Evolutionary conservation across 2,113 vertebrate species (phyloP), one percentile per base, ranked within the genome.

Genomic region (Fregetta grallaria): DNA sequence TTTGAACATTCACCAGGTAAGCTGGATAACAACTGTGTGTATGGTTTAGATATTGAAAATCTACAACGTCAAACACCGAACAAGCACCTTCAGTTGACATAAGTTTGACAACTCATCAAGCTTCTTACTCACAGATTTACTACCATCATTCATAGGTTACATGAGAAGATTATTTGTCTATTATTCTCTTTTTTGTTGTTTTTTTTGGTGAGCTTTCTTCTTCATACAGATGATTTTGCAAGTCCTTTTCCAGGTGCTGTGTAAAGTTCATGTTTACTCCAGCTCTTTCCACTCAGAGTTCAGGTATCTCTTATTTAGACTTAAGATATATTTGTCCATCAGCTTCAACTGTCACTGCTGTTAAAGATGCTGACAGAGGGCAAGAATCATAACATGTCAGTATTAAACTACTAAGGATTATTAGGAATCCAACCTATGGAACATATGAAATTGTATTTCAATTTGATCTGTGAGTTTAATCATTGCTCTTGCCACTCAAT

Each of bases 401-500:
- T 72, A 79, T 62, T 86, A 88, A 79, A 75, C 85, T 83, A 61
- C 63, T 78, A 36, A 36, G 52, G 52, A 78, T 85, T 95, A 89
- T 82, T 85, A 87, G 36, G 56, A 85, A 87, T 36, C 80, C 80
- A 89, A 47, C 49, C 80, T 87, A 72, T 45, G 65, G 80, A 92
- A 87, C 38, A 63, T 40, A 44, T 4, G 25, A 89, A 92, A 94
- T 25, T 45, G 29, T 78, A 91, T 84, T 94, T 94, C 80, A 71
- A 1, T 85, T 92, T 89, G 63, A 74, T 84, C 88, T 76, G 36
- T 92, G 67, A 88, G 67, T 86, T 94, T 75, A 92, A 91, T 75
- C 65, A 36, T 44, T 81, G 73, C 70, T 96, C 89, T 94, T 85
- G 80, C 80, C 93, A 92, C 77, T 94, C 86, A 91, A 74, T 56